Evolutionary conservation across 2,113 vertebrate species (phyloP), one percentile per base, ranked within the genome.

Genomic region (Neopipo cinnamomea): DNA sequence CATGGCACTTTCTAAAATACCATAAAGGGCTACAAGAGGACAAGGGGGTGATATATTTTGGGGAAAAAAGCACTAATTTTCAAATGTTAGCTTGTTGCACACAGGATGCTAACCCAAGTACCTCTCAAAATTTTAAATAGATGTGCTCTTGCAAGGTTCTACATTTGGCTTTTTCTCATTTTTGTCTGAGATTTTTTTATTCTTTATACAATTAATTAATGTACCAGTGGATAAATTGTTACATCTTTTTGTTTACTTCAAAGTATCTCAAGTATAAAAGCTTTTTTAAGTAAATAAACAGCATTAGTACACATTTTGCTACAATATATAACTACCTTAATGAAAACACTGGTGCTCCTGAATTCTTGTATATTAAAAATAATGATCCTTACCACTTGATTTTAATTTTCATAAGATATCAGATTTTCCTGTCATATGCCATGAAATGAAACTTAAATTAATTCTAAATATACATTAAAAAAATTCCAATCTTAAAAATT

Each of bases 11-110:
- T 10, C 55, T 35, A 14, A 61, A 23, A 13, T 30, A 39, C 46
- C 37, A 11, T 9, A 33, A 46, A 42, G 8, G 19, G 23, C 65
- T 61, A 7, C 23, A 7, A n/a, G 41, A 37, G 50, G 89, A 71
- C 0, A 2, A 20, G 6, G 5, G 4, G 1, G 10, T 50, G 49
- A 30, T 13, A 10, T 41, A 35, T 58, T 74, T 63, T 2, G 4
- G 28, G 24, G 3, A 5, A 12, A 44, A 81, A 53, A 20, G 19
- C 47, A 13, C 12, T 77, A 2, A 24, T 80, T 93, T 83, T 86
- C 62, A 41, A 5, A 1, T 14, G 25, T 12, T 44, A 79, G 21
- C 28, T 75, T 9, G 1, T 10, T 75, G 12, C 31, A 67, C 7
- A n/a, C 12, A 35, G 22, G 12, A 42, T 77, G 20, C 28, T 35